A percentile compares a stretch with the other conserved stretches of the same genome.
These are phyloP conservation scores for Etia nguti DNA, from an alignment of 2,113 vertebrate species.

Conservation along the genomic window DNA sequence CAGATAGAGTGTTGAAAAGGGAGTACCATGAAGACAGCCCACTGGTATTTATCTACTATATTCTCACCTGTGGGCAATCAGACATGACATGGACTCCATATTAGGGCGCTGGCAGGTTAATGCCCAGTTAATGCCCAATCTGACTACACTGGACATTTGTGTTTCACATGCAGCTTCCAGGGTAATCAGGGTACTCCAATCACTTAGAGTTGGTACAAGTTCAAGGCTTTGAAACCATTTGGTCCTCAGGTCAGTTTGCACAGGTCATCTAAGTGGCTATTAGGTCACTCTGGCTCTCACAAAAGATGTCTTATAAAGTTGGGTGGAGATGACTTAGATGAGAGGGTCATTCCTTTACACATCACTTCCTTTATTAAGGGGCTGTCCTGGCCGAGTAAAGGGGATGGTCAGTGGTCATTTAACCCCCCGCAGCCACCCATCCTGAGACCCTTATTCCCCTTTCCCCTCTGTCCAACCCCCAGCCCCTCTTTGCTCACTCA, in stretches of 20 bases:
- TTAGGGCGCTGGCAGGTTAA: not conserved
- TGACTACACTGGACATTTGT: not conserved
- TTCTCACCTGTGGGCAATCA: not conserved
- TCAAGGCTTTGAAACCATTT: constrained; percentile 31
- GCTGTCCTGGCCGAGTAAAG: constrained; percentile 40
- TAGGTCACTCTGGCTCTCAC: constrained; percentile 38
- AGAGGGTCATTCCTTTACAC: constrained; percentile 68
- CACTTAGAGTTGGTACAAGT: constrained; percentile 16
- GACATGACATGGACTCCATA: not conserved
- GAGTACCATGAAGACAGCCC: not conserved
- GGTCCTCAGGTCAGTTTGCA: constrained; percentile 11
- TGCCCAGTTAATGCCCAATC: not conserved
- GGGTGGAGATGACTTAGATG: constrained; percentile 2
- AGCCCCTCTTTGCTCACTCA: constrained; percentile 51
- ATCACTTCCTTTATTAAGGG: constrained; percentile 56
- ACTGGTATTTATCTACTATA: not conserved
- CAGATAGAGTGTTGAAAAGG: not conserved
- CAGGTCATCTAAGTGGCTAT: constrained; percentile 3
- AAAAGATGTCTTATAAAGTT: constrained; percentile 18
- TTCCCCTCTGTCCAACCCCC: constrained; percentile 29
- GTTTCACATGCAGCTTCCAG: not conserved
- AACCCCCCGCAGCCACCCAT: constrained; percentile 34
- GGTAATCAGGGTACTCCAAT: not conserved
- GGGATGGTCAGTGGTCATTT: constrained; percentile 56
- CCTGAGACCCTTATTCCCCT: constrained; percentile 31